A percentile compares a stretch with the other conserved stretches of the same genome.
These are phyloP conservation scores for Holotrichia oblita DNA, from an alignment of 1,140 invertebrate species.

Conservation along the genomic window DNA sequence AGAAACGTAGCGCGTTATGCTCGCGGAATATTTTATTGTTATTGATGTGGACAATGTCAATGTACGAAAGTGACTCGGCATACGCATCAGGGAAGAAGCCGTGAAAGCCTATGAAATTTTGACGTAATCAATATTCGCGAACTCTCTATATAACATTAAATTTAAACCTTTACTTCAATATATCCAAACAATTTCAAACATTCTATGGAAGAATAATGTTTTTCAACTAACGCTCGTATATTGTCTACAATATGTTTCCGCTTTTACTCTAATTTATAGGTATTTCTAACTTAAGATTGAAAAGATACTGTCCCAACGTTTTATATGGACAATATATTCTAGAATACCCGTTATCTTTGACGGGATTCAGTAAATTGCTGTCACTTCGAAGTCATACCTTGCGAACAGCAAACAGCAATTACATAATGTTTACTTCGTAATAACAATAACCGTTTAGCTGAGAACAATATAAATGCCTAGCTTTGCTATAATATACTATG, in stretches of 20 bases:
- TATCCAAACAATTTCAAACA: too few relatives aligned
- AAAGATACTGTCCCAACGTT: background rate
- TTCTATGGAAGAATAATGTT: background rate
- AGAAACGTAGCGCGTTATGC: background rate
- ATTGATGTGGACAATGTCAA: conserved; percentile 15
- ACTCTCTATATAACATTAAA: too few relatives aligned
- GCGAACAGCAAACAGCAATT: conserved; percentile 11
- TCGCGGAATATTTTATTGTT: conserved; percentile 39
- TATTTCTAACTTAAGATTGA: conserved; percentile 1
- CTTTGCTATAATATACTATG: background rate
- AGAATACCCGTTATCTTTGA: background rate
- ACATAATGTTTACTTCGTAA: conserved; percentile 3
- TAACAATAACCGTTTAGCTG: conserved; percentile 7
- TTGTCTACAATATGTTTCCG: background rate
- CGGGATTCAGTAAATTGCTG: background rate
- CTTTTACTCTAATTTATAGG: background rate
- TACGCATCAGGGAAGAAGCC: too few relatives aligned
- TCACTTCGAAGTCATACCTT: background rate
- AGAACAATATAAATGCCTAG: conserved; percentile 7
- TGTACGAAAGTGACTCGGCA: too few relatives aligned
- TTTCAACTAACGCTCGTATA: background rate
- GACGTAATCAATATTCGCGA: too few relatives aligned
- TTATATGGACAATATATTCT: conserved; percentile 14
- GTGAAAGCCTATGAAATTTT: too few relatives aligned
- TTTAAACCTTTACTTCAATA: background rate